A percentile compares a stretch with the other conserved stretches of the same genome.
phyloP scores from a whole-genome alignment of 1,140 invertebrate genomes.

The Idris sp. region DNA sequence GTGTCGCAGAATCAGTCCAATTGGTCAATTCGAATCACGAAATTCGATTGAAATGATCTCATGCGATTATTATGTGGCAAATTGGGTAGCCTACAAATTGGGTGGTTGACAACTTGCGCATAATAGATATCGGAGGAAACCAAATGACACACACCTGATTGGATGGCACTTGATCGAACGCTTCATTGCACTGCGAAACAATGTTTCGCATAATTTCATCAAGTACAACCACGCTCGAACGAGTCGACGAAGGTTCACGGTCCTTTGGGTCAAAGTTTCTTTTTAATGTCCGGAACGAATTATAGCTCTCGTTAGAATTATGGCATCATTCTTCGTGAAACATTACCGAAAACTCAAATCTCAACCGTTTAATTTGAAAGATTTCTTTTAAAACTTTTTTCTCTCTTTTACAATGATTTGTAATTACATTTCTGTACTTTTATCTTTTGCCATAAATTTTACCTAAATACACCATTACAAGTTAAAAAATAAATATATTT shows the following conservation, averaged over 20 bases:
- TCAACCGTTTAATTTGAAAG: too few relatives aligned
- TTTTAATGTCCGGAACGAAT: conserved; percentile 19
- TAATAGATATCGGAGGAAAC: conserved; percentile 57
- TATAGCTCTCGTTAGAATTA: conserved; percentile 21
- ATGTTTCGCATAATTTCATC: conserved; percentile 48
- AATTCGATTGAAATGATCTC: conserved; percentile 45
- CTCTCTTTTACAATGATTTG: too few relatives aligned
- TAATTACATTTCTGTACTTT: too few relatives aligned
- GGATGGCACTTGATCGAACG: conserved; percentile 36
- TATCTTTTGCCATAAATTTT: too few relatives aligned
- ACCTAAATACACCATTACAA: too few relatives aligned
- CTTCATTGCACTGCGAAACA: conserved; percentile 46
- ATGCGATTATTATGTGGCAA: conserved; percentile 51
- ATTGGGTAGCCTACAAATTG: conserved; percentile 51
- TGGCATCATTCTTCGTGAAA: conserved; percentile 9
- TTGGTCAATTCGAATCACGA: conserved; percentile 40
- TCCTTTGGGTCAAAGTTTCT: conserved; percentile 4
- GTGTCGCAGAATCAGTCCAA: neutral
- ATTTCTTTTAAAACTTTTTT: too few relatives aligned
- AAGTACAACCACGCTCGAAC: conserved; percentile 11
- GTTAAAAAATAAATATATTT: too few relatives aligned
- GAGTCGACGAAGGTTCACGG: conserved; percentile 8
- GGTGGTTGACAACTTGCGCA: conserved; percentile 54
- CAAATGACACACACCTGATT: conserved; percentile 53
- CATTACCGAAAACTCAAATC: conserved; percentile 26